Evolutionary conservation across 2,888 invertebrate genomes (phyloP).

Genomic region (Seira musarum): DNA sequence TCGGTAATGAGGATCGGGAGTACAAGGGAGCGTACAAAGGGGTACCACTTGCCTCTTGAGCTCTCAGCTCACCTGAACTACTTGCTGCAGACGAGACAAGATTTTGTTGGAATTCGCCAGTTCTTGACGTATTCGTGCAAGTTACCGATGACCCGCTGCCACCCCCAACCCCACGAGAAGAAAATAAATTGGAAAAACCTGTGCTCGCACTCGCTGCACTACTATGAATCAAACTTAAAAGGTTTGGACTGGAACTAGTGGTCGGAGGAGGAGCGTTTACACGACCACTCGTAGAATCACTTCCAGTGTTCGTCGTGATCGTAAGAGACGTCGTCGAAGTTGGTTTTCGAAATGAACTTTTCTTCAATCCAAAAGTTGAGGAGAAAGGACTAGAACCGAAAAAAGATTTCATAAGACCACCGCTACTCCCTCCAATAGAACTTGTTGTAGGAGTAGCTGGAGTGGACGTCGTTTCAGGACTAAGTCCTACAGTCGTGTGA

Average conservation of each 20-base stretch:
- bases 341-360: slow-evolving; percentile 39
- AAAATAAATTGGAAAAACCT: slow-evolving; percentile 49
- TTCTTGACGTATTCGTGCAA: slow-evolving; percentile 12
- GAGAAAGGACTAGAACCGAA: slow-evolving; percentile 60
- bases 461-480: slow-evolving; percentile 48
- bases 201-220: slow-evolving; percentile 52
- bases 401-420: slow-evolving; percentile 58
- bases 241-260: slow-evolving; percentile 62
- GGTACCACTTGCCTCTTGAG: slow-evolving; percentile 45
- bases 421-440: slow-evolving; percentile 52
- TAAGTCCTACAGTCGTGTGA: slow-evolving; percentile 19
- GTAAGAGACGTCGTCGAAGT: slow-evolving; percentile 63
- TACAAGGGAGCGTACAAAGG: slow-evolving; percentile 38
- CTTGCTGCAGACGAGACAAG: slow-evolving; percentile 31
- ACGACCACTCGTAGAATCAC: slow-evolving; percentile 46
- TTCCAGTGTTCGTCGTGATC: slow-evolving; percentile 54
- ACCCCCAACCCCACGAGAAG: slow-evolving; percentile 39
- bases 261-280: slow-evolving; percentile 57
- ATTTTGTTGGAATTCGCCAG: slow-evolving; percentile 14
- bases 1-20: slow-evolving; percentile 41
- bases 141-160: slow-evolving; percentile 23
- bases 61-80: slow-evolving; percentile 58
- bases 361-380: slow-evolving; percentile 50
- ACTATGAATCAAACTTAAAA: slow-evolving; percentile 59
- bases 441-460: slow-evolving; percentile 50